A percentile compares a stretch with the other conserved stretches of the same genome.
Conservation (phyloP, 64 coral and sea anemone species). For the Montipora capricornis region DNA sequence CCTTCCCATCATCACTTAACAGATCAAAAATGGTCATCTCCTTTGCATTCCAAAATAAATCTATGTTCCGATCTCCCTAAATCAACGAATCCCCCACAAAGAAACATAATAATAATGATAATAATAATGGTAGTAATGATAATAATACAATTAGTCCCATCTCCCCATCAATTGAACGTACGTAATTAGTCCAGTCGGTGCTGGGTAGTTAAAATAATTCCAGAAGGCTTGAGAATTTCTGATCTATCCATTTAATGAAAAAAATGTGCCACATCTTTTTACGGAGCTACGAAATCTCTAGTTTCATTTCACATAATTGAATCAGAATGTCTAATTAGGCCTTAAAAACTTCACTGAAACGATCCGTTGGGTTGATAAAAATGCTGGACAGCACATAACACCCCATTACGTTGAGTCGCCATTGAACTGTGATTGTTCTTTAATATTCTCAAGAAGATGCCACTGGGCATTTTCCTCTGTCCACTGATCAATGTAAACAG, state of each 20-base stretch:
- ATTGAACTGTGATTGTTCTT: slow-evolving; percentile 6
- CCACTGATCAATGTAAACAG: not conserved
- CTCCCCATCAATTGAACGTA: not conserved
- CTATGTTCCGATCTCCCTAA: not conserved
- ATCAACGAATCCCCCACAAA: not conserved
- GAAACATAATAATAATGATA: not conserved
- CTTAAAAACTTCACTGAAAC: too few relatives aligned
- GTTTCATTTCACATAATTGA: too few relatives aligned
- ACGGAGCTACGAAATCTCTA: not conserved
- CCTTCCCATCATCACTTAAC: not conserved
- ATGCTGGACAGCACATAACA: not conserved
- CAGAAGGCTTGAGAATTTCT: not conserved
- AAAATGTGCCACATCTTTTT: not conserved
- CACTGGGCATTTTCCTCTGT: slow-evolving; percentile 14
- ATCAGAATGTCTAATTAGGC: too few relatives aligned
- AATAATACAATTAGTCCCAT: not conserved
- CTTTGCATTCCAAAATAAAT: not conserved
- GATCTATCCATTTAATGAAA: not conserved
- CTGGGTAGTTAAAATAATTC: not conserved
- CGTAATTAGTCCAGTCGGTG: not conserved
- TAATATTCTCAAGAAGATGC: not conserved
- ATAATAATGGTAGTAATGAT: not conserved
- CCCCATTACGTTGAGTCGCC: not conserved
- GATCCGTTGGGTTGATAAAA: not conserved
- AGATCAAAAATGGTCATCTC: not conserved